phyloP scores from a whole-genome alignment of 1,140 invertebrate species.

The Drosophila kohkoa region DNA sequence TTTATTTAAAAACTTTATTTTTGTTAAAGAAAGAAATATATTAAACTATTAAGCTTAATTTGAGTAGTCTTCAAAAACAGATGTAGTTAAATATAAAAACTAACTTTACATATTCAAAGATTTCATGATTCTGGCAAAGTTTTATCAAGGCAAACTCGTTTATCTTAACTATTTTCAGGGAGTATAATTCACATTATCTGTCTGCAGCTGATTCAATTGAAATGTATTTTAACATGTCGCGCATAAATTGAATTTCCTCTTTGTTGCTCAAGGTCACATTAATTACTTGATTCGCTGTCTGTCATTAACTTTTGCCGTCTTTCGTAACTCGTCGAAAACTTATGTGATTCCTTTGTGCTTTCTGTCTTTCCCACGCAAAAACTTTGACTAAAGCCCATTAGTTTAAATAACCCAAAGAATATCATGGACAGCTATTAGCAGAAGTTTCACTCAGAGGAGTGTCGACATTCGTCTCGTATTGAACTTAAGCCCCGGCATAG shows the following conservation, averaged over 20 bases:
- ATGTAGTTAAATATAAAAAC: no score
- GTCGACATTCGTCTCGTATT: background rate
- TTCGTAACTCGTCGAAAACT: background rate
- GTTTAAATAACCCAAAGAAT: slow-evolving; percentile 13
- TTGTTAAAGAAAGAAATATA: no score
- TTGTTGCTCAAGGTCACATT: background rate
- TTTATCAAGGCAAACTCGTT: no score
- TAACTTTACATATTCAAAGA: no score
- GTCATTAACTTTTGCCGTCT: background rate
- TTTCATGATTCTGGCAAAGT: no score
- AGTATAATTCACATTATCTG: background rate
- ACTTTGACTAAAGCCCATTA: slow-evolving; percentile 5
- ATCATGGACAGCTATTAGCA: background rate
- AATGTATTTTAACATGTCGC: background rate
- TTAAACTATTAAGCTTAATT: no score
- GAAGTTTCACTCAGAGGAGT: background rate
- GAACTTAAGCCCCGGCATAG: background rate
- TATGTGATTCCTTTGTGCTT: background rate
- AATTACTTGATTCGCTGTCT: slow-evolving; percentile 2
- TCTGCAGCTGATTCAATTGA: background rate
- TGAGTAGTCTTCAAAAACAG: no score
- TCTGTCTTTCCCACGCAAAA: background rate
- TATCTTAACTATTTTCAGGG: no score
- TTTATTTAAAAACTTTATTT: no score
- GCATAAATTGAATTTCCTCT: background rate